Evolutionary conservation across 1,140 invertebrate genomes (phyloP).

Genomic region (Pissodes strobi): DNA sequence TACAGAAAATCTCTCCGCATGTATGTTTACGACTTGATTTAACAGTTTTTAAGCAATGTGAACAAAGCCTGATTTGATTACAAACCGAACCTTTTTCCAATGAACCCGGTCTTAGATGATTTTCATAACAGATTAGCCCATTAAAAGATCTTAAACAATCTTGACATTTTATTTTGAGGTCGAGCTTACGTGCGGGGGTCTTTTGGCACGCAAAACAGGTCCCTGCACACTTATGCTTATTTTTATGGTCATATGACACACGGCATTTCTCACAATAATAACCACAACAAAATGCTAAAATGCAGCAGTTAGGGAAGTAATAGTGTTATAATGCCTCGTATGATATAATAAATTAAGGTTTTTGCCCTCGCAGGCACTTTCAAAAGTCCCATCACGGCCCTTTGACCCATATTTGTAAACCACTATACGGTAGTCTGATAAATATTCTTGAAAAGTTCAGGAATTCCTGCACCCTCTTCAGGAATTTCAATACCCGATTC

Average conservation of each 20-base stretch:
- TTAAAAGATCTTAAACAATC: too few relatives aligned
- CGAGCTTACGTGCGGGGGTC: too few relatives aligned
- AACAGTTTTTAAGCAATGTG: too few relatives aligned
- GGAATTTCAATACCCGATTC: not conserved
- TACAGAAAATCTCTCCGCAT: too few relatives aligned
- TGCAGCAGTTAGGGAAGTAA: conserved; percentile 7
- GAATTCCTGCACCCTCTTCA: conserved; percentile 4
- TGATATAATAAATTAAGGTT: not conserved
- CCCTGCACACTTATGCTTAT: not conserved
- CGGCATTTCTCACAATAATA: conserved; percentile 15
- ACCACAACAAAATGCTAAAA: conserved; percentile 7
- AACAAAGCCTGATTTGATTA: too few relatives aligned
- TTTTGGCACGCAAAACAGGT: not conserved
- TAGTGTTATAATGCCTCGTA: not conserved
- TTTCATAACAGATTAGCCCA: too few relatives aligned
- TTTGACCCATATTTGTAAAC: conserved; percentile 17
- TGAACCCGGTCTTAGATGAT: too few relatives aligned
- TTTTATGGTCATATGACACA: not conserved
- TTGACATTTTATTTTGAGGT: too few relatives aligned
- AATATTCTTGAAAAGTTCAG: conserved; percentile 11
- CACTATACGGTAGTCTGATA: not conserved
- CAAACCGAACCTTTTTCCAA: too few relatives aligned
- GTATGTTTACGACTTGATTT: too few relatives aligned
- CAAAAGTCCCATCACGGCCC: not conserved
- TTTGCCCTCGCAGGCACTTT: not conserved